phyloP scores from a whole-genome alignment of 2,113 vertebrate species.

The Heloderma charlesbogerti region DNA sequence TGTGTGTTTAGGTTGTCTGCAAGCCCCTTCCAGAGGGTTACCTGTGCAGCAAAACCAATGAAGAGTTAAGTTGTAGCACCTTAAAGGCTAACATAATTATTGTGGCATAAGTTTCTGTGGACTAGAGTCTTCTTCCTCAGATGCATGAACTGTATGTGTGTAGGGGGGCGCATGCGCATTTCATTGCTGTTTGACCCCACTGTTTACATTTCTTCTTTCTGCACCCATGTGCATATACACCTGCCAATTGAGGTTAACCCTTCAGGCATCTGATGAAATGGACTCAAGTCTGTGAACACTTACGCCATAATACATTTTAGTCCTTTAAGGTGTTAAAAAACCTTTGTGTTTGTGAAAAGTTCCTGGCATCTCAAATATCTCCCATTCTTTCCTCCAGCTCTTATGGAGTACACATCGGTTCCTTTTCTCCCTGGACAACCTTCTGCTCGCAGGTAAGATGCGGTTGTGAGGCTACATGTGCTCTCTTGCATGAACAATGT shows the following conservation, averaged over 20 bases:
- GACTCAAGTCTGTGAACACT: not conserved
- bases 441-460: conserved; percentile 83
- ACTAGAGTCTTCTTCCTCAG: not conserved
- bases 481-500: not conserved
- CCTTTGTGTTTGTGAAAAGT: not conserved
- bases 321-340: not conserved
- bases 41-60: not conserved
- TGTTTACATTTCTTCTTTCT: not conserved
- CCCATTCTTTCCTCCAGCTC: conserved; percentile 72
- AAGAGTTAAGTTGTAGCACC: not conserved
- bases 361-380: not conserved
- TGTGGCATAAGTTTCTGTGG: not conserved
- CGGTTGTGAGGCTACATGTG: not conserved
- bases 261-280: not conserved
- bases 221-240: not conserved
- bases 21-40: not conserved
- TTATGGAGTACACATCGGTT: conserved; percentile 90
- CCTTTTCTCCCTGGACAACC: conserved; percentile 64
- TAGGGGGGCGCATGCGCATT: not conserved
- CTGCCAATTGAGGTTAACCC: not conserved
- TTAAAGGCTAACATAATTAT: not conserved
- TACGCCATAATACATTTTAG: not conserved
- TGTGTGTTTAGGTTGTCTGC: not conserved
- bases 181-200: not conserved
- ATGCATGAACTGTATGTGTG: not conserved